These are phyloP conservation scores for Gymnodraco acuticeps DNA, from an alignment of 2,797 vertebrate genomes.

Conservation along the genomic window DNA sequence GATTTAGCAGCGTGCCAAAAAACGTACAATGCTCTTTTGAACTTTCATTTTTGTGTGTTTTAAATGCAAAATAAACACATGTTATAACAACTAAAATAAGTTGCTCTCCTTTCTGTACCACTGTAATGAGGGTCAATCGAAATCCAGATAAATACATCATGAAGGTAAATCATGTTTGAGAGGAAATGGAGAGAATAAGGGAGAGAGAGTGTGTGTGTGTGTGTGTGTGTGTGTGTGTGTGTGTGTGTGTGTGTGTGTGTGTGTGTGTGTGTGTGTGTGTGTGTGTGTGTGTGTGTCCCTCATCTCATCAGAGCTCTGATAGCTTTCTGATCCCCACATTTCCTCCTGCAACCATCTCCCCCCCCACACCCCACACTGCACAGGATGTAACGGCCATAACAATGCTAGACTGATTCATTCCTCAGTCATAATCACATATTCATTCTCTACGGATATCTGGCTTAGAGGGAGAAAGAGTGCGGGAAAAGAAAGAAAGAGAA, in stretches of 20 bases:
- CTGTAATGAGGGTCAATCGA: not conserved
- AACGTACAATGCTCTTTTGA: not conserved
- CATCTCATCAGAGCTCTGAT: conserved; percentile 25
- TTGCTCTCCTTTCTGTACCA: not conserved
- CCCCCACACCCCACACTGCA: conserved; percentile 4
- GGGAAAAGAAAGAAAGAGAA: not conserved
- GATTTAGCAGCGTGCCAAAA: not conserved
- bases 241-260: conserved; percentile 3
- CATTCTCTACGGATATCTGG: conserved; percentile 35
- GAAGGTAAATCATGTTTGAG: not conserved
- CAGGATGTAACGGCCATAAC: conserved; percentile 22
- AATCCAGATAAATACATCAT: not conserved
- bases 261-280: conserved; percentile 10
- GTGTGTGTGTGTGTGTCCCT: conserved; percentile 1
- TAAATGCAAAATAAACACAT: not conserved
- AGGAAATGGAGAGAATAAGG: not conserved
- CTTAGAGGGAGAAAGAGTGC: conserved; percentile 7
- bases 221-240: conserved; percentile 3
- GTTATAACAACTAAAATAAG: not conserved
- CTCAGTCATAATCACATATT: conserved; percentile 30
- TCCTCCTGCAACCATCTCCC: conserved; percentile 6
- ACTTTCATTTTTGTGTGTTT: not conserved
- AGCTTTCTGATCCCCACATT: conserved; percentile 34
- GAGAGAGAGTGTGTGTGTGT: not conserved
- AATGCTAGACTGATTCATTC: conserved; percentile 36